These are phyloP conservation scores for Zaprionus lineosus DNA, from an alignment of 2,888 invertebrate species.

Conservation along the genomic window DNA sequence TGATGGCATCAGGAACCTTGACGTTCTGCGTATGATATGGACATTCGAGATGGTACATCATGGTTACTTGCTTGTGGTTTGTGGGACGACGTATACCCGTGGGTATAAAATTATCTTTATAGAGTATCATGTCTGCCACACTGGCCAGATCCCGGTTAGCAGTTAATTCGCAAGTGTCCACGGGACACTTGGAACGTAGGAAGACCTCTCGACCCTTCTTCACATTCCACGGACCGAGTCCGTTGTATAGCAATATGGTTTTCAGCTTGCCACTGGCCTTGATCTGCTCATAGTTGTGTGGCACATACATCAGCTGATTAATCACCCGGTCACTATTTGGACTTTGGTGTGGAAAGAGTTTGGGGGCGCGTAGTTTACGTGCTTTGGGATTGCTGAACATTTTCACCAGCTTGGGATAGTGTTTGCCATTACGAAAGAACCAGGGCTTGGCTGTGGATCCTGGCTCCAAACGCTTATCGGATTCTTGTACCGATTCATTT, in stretches of 20 bases:
- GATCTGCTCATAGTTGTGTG: slow-evolving; percentile 87
- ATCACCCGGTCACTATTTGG: slow-evolving; percentile 90
- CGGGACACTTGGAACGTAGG: slow-evolving; percentile 90
- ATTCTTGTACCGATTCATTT: slow-evolving; percentile 33
- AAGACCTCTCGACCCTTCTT: slow-evolving; percentile 88
- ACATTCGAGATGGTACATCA: slow-evolving; percentile 96
- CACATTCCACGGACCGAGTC: slow-evolving; percentile 90
- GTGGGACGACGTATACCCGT: slow-evolving; percentile 88
- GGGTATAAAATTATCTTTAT: slow-evolving; percentile 92
- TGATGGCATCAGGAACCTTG: slow-evolving; percentile 90
- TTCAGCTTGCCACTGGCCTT: slow-evolving; percentile 81
- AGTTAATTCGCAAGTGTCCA: slow-evolving; percentile 92
- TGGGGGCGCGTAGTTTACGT: slow-evolving; percentile 82
- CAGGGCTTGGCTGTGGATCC: slow-evolving; percentile 84
- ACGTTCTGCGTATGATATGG: slow-evolving; percentile 96
- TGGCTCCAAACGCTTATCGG: slow-evolving; percentile 32
- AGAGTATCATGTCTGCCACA: slow-evolving; percentile 93
- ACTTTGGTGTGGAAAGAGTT: slow-evolving; percentile 90
- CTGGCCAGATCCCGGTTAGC: slow-evolving; percentile 88
- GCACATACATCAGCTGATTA: slow-evolving; percentile 93
- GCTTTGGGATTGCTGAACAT: slow-evolving; percentile 83
- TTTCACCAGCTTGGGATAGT: slow-evolving; percentile 84
- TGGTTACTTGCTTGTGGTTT: slow-evolving; percentile 90
- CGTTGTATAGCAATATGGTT: slow-evolving; percentile 88
- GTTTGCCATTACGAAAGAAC: slow-evolving; percentile 91